phyloP scores from a whole-genome alignment of 2,113 vertebrate genomes.

The Cisticola juncidis region DNA sequence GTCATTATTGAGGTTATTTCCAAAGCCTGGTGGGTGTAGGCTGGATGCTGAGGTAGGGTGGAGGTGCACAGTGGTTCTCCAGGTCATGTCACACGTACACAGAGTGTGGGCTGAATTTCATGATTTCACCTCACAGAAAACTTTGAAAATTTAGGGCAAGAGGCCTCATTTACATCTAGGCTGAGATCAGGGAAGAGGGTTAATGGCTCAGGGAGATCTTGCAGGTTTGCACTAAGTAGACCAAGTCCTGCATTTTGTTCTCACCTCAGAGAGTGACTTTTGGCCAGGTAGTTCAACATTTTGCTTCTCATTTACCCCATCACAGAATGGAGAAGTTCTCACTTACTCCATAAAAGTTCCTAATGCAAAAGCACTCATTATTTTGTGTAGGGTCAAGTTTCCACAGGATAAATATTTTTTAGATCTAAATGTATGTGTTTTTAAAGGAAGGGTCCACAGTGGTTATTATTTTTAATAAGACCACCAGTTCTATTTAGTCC shows the following conservation, averaged over 20 bases:
- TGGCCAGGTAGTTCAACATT: not conserved
- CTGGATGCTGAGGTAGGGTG: not conserved
- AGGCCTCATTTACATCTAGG: not conserved
- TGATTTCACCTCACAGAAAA: not conserved
- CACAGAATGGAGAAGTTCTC: not conserved
- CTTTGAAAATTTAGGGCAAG: not conserved
- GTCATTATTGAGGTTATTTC: not conserved
- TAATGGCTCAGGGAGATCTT: not conserved
- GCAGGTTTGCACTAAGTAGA: not conserved
- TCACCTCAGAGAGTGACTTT: not conserved
- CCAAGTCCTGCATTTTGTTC: not conserved
- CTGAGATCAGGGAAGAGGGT: not conserved
- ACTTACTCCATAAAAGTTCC: not conserved
- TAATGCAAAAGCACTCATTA: not conserved
- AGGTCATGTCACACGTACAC: rapidly evolving
- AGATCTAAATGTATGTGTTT: not conserved
- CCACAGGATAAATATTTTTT: not conserved
- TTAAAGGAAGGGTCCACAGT: not conserved
- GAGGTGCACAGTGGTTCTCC: not conserved
- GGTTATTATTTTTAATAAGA: not conserved
- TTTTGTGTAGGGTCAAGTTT: not conserved
- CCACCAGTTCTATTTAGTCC: not conserved
- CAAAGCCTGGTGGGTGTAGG: not conserved
- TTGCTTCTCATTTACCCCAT: not conserved
- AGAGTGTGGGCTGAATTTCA: not conserved